Conservation (phyloP, 2,797 vertebrate species). For the Acrocephalus scirpaceus region DNA sequence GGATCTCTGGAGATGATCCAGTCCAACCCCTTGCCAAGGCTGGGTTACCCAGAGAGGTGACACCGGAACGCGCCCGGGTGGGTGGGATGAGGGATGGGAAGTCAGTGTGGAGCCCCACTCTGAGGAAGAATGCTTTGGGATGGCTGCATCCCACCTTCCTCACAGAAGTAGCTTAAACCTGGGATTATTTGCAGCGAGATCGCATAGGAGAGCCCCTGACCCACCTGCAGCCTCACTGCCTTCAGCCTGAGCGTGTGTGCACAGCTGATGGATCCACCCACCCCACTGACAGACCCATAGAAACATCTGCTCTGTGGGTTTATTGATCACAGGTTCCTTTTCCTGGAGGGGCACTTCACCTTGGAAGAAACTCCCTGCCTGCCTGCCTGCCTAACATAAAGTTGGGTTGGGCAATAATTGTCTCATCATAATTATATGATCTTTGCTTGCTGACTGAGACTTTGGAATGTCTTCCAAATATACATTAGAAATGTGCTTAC, state of each 20-base stretch:
- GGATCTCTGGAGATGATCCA: neutral
- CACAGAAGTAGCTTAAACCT: fast-evolving
- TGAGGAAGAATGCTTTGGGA: neutral
- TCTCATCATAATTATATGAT: neutral
- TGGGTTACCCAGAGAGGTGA: neutral
- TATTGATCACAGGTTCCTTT: neutral
- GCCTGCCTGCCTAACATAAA: neutral
- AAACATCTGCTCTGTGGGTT: neutral
- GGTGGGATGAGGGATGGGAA: fast-evolving
- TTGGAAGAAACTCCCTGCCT: neutral
- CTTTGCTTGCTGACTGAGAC: neutral
- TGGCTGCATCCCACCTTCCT: neutral
- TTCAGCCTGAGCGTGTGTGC: neutral
- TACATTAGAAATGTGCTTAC: neutral
- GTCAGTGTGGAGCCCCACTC: fast-evolving
- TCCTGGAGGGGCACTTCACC: neutral
- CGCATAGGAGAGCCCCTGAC: fast-evolving
- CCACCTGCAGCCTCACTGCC: fast-evolving
- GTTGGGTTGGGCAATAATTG: neutral
- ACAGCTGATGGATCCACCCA: fast-evolving
- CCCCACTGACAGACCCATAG: fast-evolving
- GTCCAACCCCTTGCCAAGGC: neutral
- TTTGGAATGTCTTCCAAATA: neutral
- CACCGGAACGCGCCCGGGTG: no score
- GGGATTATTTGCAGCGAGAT: neutral